Evolutionary conservation across 2,888 invertebrate genomes (phyloP), one percentile per base, ranked within the genome.

Genomic region (Acholoe squamosa): DNA sequence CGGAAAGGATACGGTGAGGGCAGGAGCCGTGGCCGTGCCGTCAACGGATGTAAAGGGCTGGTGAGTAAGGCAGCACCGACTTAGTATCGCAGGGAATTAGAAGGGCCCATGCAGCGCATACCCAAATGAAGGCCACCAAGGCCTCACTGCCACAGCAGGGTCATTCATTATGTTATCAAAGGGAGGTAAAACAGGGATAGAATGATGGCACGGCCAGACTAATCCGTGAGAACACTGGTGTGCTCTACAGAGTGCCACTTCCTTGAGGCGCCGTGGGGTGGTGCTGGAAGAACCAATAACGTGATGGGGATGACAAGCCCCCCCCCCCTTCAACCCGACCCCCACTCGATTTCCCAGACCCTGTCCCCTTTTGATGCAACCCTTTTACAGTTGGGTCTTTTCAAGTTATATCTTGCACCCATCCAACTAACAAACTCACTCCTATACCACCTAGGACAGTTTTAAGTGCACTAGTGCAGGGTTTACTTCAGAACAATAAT

Each of bases 141-240:
- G 25, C 71, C 28, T 3, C 25, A 25, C 71, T n/a, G 25, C 71
- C 31, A 25, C 71, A 25, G 28, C 31, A 1, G 25, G 71, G n/a
- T 25, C 71, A 71, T 71, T 71, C 71, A 71, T 71, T 71, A 71
- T 25, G 71, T 28, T 25, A 25, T 28, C 71, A 71, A 71, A 71
- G 71, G 31, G 5, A 61, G 71, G 71, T 1, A 71, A 71, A 71
- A 71, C 71, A 71, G 71, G 71, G 71, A 0, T 71, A 25, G 71
- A 61, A 19, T 61, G 61, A 61, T 61, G 61, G 61, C 61, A 61
- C 61, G 19, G 22, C 7, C 19, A 61, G 61, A 19, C 1, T 61
- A 61, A 61, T 61, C 61, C 61, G 61, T 61, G 61, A 19, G 61
- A n/a, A n/a, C 61, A 3, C 19, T 0, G 61, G 19, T 19, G 61